phyloP scores from a whole-genome alignment of 2,113 vertebrate genomes.

The Microcebus tavaratra region DNA sequence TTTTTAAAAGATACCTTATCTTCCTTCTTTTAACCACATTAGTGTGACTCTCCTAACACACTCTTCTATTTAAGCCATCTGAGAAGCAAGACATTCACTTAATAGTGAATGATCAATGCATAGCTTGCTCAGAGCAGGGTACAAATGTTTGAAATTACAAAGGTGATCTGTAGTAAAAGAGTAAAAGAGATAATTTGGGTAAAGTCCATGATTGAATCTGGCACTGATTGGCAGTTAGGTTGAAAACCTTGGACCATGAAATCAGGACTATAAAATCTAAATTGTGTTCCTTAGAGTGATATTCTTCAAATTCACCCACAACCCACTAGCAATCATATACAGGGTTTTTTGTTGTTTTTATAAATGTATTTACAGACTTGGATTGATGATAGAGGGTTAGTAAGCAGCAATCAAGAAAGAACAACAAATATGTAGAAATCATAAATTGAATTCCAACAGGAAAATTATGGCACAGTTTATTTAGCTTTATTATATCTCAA shows the following conservation, averaged over 20 bases:
- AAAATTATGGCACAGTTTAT: constrained; percentile 42
- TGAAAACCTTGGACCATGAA: constrained; percentile 20
- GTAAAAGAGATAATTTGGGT: constrained; percentile 35
- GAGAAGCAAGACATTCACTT: not conserved
- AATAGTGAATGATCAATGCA: not conserved
- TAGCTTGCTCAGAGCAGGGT: not conserved
- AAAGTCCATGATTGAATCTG: not conserved
- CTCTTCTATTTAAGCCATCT: not conserved
- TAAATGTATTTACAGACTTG: constrained; percentile 30
- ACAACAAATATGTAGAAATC: not conserved
- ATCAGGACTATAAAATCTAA: constrained; percentile 49
- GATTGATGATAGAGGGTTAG: not conserved
- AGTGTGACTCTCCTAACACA: not conserved
- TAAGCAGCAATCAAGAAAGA: constrained; percentile 19
- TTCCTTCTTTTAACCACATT: not conserved
- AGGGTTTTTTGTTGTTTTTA: not conserved
- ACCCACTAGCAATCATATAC: constrained; percentile 14
- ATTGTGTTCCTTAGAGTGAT: not conserved
- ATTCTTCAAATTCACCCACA: constrained; percentile 8
- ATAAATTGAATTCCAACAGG: constrained; percentile 43
- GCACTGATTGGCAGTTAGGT: not conserved
- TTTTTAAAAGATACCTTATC: not conserved
- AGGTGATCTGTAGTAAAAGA: constrained; percentile 26
- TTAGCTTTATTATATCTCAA: constrained; percentile 4
- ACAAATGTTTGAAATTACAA: constrained; percentile 21